Percentiles rank a stretch among this genome's conserved stretches.
Evolutionary conservation across 2,113 vertebrate genomes (phyloP).

Genomic region (Coptodon bakossiorum): DNA sequence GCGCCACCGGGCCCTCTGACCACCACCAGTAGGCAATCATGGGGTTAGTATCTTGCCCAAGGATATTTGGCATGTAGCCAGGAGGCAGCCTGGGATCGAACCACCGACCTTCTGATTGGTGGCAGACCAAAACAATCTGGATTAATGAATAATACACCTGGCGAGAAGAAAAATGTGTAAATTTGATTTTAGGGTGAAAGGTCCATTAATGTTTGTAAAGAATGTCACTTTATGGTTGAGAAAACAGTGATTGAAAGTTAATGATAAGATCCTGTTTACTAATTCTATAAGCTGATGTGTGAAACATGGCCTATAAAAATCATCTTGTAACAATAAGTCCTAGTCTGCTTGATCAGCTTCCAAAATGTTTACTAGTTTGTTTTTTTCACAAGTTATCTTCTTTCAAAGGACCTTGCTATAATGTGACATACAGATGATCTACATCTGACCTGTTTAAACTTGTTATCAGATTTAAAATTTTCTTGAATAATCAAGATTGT

Average conservation of each 20-base stretch:
- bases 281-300: neutral
- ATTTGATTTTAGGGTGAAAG: neutral
- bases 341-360: neutral
- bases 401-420: neutral
- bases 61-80: too few species aligned
- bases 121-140: too few species aligned
- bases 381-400: neutral
- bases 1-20: too few species aligned
- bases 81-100: too few species aligned
- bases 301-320: neutral
- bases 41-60: too few species aligned
- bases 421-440: neutral
- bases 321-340: neutral
- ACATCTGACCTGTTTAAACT: neutral
- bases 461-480: neutral
- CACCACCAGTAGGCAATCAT: too few species aligned
- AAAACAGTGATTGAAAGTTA: neutral
- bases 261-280: neutral
- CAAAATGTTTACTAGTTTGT: neutral
- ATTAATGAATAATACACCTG: neutral
- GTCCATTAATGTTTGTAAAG: neutral
- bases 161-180: neutral
- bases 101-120: too few species aligned
- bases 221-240: neutral
- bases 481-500: neutral